A percentile compares a stretch with the other conserved stretches of the same genome.
phyloP scores from a whole-genome alignment of 2,113 vertebrate species.

The Penelope pileata region DNA sequence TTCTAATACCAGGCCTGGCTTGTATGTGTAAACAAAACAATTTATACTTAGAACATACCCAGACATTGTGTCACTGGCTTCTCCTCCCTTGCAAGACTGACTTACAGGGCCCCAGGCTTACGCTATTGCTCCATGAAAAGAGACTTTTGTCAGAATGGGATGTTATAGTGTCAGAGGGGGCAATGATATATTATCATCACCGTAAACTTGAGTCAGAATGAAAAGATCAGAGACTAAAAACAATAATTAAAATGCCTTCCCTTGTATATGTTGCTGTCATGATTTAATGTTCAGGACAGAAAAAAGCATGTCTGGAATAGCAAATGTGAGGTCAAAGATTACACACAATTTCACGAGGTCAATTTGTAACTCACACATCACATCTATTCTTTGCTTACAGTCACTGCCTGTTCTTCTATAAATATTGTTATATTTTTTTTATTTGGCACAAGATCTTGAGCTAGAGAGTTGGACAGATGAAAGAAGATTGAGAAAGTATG shows the following conservation, averaged over 20 bases:
- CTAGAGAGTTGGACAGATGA: background rate
- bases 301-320: background rate
- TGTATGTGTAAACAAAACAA: slow-evolving; percentile 33
- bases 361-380: background rate
- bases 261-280: background rate
- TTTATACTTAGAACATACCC: slow-evolving; percentile 24
- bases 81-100: slow-evolving; percentile 8
- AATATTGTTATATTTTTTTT: background rate
- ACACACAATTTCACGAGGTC: background rate
- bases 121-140: background rate
- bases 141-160: background rate
- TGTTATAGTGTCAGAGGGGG: slow-evolving; percentile 33
- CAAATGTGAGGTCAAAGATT: background rate
- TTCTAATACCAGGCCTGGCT: background rate
- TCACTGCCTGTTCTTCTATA: background rate
- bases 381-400: background rate
- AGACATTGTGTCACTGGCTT: slow-evolving; percentile 13
- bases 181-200: background rate
- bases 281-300: background rate
- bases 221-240: background rate
- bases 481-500: background rate
- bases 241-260: background rate
- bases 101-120: slow-evolving; percentile 30
- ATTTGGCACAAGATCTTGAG: background rate
- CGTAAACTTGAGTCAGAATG: background rate